phyloP scores from a whole-genome alignment of 2,888 invertebrate species.

The Erebia epiphron region DNA sequence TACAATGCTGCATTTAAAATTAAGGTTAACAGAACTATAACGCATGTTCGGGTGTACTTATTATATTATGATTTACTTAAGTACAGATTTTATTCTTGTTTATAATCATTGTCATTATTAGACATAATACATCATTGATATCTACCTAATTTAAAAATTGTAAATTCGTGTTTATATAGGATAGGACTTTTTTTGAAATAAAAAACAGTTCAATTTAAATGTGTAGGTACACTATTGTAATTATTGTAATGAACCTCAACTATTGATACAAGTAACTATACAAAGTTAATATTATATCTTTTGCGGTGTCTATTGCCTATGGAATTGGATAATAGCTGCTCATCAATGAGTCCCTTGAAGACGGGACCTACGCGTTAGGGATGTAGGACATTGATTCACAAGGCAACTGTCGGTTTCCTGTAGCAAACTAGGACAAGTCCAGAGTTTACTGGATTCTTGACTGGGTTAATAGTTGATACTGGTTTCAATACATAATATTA shows the following conservation, averaged over 20 bases:
- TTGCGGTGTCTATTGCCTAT: background rate
- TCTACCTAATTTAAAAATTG: background rate
- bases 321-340: conserved; percentile 7
- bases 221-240: background rate
- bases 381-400: conserved; percentile 32
- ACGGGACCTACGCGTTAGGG: conserved; percentile 8
- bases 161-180: background rate
- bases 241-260: background rate
- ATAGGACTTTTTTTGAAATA: background rate
- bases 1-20: conserved; percentile 3
- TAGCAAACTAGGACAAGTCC: conserved; percentile 53
- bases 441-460: conserved; percentile 44
- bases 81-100: background rate
- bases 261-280: background rate
- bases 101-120: background rate
- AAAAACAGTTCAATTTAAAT: background rate
- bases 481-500: no score
- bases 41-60: conserved; percentile 9
- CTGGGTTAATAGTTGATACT: background rate
- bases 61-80: background rate
- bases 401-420: conserved; percentile 57
- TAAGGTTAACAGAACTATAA: background rate
- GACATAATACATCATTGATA: no score
- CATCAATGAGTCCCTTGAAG: conserved; percentile 11
- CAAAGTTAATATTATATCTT: background rate